Conservation (phyloP, 2,797 vertebrate genomes). For the Petrocephalus schoutedeni region DNA sequence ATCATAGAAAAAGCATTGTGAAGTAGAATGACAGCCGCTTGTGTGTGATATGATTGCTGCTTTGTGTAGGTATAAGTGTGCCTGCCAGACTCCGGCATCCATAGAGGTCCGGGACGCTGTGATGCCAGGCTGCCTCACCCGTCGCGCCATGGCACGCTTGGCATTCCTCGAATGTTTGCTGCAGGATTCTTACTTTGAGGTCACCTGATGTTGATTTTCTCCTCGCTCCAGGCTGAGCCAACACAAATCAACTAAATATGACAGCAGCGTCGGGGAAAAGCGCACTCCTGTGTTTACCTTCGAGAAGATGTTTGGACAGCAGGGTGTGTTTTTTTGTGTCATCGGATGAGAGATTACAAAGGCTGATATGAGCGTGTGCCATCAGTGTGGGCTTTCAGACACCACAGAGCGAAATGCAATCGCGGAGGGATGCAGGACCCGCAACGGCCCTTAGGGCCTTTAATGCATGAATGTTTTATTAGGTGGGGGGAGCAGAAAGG, state of each 20-base stretch:
- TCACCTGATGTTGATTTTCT: neutral
- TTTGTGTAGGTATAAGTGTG: neutral
- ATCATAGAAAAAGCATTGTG: neutral
- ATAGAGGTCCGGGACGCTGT: neutral
- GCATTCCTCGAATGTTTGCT: neutral
- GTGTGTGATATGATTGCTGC: neutral
- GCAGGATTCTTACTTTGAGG: neutral
- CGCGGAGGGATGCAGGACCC: neutral
- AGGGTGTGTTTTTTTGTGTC: neutral
- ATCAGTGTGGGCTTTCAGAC: neutral
- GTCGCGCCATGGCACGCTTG: neutral
- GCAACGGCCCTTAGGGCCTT: neutral
- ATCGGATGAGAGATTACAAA: neutral
- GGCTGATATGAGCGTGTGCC: neutral
- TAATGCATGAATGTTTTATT: slow-evolving; percentile 7
- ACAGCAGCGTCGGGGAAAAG: neutral
- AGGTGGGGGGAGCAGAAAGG: neutral
- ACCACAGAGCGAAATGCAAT: neutral
- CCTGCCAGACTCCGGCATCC: neutral
- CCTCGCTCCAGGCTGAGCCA: neutral
- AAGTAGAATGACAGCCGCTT: neutral
- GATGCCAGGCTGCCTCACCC: neutral
- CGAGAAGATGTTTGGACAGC: neutral
- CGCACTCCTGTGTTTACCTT: neutral
- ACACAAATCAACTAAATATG: neutral